Evolutionary conservation across 2,888 invertebrate species (phyloP).

Genomic region (Orthosia gothica): DNA sequence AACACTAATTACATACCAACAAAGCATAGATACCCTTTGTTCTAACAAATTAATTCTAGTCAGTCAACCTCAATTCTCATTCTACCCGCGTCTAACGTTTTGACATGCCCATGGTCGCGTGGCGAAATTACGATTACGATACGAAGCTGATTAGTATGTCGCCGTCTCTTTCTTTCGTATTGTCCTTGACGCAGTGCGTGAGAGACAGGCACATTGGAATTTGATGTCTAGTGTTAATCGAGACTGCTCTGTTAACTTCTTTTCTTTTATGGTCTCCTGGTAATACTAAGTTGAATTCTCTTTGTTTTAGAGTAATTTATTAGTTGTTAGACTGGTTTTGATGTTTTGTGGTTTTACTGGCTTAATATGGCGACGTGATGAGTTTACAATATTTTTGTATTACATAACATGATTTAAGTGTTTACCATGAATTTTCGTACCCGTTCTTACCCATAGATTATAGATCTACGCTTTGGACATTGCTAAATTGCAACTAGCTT

Average conservation of each 20-base stretch:
- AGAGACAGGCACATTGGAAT: slow-evolving; percentile 50
- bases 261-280: slow-evolving; percentile 54
- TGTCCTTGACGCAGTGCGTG: slow-evolving; percentile 55
- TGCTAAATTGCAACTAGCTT: too few relatives aligned
- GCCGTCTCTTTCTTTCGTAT: slow-evolving; percentile 58
- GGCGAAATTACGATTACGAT: slow-evolving; percentile 68
- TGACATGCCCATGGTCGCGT: slow-evolving; percentile 68
- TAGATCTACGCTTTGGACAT: too few relatives aligned
- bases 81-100: slow-evolving; percentile 59
- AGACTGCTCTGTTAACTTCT: slow-evolving; percentile 47
- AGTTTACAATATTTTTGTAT: too few relatives aligned
- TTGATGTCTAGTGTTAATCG: slow-evolving; percentile 45
- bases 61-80: slow-evolving; percentile 58
- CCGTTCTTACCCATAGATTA: too few relatives aligned
- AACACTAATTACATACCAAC: slow-evolving; percentile 45
- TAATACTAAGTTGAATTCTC: slow-evolving; percentile 35
- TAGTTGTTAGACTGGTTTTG: slow-evolving; percentile 6
- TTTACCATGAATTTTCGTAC: too few relatives aligned
- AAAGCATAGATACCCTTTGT: slow-evolving; percentile 53
- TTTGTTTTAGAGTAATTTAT: slow-evolving; percentile 40
- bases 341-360: slow-evolving; percentile 15
- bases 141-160: slow-evolving; percentile 52
- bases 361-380: not conserved
- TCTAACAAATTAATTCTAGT: slow-evolving; percentile 62
- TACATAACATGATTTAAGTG: too few relatives aligned